Percentiles rank a stretch among this genome's conserved stretches.
These are phyloP conservation scores for Hirundichthys speculiger DNA, from an alignment of 2,113 vertebrate genomes.

Conservation along the genomic window DNA sequence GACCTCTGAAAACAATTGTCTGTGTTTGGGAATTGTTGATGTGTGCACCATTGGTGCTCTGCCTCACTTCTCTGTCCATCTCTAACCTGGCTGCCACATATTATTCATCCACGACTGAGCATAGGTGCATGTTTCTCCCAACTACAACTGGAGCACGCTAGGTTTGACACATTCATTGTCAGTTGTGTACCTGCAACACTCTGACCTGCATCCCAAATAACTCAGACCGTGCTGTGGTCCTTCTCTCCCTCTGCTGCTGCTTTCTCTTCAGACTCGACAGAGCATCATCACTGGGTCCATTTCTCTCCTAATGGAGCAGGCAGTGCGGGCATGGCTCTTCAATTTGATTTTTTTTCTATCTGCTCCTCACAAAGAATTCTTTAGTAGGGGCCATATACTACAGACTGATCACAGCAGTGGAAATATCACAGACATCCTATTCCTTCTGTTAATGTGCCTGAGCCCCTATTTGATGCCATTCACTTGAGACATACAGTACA, in stretches of 20 bases:
- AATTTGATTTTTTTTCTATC: slow-evolving; percentile 62
- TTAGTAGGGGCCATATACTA: slow-evolving; percentile 58
- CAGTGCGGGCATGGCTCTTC: slow-evolving; percentile 62
- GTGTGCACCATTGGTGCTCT: slow-evolving; percentile 29
- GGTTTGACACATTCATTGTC: slow-evolving; percentile 73
- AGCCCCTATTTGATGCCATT: slow-evolving; percentile 1
- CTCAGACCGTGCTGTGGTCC: slow-evolving; percentile 34
- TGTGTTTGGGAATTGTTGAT: slow-evolving; percentile 14
- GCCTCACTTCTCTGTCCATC: slow-evolving; percentile 40
- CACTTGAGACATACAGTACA: slow-evolving; percentile 32
- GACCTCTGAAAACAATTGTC: slow-evolving; percentile 21
- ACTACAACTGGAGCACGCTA: slow-evolving; percentile 59
- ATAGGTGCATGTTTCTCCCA: slow-evolving; percentile 41
- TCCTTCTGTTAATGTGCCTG: slow-evolving; percentile 36
- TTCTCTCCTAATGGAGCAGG: slow-evolving; percentile 73
- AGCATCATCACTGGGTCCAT: slow-evolving; percentile 70
- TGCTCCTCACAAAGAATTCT: slow-evolving; percentile 60
- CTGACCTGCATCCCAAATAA: slow-evolving; percentile 75
- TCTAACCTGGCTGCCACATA: slow-evolving; percentile 39
- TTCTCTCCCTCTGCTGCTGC: slow-evolving; percentile 36
- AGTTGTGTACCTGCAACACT: slow-evolving; percentile 62
- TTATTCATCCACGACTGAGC: slow-evolving; percentile 58
- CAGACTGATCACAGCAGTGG: slow-evolving; percentile 47
- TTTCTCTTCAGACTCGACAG: slow-evolving; percentile 59
- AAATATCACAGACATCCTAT: slow-evolving; percentile 55